Evolutionary conservation across 2,888 invertebrate species (phyloP).

Genomic region (Meteorus cinctellus): DNA sequence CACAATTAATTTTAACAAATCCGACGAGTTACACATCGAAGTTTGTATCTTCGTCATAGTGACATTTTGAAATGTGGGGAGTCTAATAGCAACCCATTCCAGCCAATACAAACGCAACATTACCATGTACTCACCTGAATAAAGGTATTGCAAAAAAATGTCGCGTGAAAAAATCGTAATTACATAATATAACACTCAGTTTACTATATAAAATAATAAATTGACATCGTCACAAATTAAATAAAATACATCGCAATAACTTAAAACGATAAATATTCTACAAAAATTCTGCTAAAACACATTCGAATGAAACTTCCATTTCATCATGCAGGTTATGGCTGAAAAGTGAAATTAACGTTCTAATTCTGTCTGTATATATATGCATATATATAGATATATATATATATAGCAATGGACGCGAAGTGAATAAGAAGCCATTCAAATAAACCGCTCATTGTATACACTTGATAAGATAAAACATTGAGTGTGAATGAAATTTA

Average conservation of each 20-base stretch:
- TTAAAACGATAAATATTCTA: neutral
- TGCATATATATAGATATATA: neutral
- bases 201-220: slow-evolving; percentile 40
- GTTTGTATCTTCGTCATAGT: too few species aligned
- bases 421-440: slow-evolving; percentile 27
- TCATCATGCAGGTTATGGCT: slow-evolving; percentile 32
- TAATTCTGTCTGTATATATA: slow-evolving; percentile 1
- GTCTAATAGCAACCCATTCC: too few species aligned
- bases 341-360: slow-evolving; percentile 32
- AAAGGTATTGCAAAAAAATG: slow-evolving; percentile 42
- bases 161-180: slow-evolving; percentile 47
- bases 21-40: too few species aligned
- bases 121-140: neutral
- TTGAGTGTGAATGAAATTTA: neutral
- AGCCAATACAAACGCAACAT: slow-evolving; percentile 41
- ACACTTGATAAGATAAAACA: neutral
- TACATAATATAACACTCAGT: slow-evolving; percentile 48
- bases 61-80: too few species aligned
- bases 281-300: neutral
- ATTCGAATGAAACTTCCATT: slow-evolving; percentile 2
- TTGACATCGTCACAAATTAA: slow-evolving; percentile 17
- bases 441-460: slow-evolving; percentile 6
- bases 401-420: slow-evolving; percentile 41
- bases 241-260: slow-evolving; percentile 21
- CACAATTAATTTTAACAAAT: too few species aligned